Percentiles rank a stretch among this genome's conserved stretches.
Conservation (phyloP, 2,113 vertebrate genomes). For the Paracanthobrama guichenoti region DNA sequence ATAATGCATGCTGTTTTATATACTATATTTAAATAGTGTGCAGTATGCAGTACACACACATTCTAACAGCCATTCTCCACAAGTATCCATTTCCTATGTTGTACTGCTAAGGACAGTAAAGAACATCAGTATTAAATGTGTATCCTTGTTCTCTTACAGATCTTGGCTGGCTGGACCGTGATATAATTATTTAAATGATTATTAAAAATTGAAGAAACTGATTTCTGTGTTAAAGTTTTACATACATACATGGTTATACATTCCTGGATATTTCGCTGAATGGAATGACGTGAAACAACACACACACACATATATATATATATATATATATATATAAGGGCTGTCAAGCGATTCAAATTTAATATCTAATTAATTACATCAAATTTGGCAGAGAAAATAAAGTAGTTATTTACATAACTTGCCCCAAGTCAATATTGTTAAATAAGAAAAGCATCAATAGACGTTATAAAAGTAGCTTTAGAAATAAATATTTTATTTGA, state of each 20-base stretch:
- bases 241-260: background rate
- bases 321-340: too few species aligned
- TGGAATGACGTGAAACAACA: too few species aligned
- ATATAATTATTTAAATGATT: background rate
- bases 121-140: background rate
- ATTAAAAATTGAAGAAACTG: background rate
- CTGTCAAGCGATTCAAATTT: too few species aligned
- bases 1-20: background rate
- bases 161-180: constrained; percentile 42
- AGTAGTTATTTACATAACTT: too few species aligned
- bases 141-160: constrained; percentile 57
- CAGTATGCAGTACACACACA: background rate
- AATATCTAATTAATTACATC: too few species aligned
- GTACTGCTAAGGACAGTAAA: background rate
- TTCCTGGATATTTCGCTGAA: background rate
- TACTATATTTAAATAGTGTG: background rate
- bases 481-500: too few species aligned
- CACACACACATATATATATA: too few species aligned
- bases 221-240: background rate
- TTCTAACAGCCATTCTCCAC: background rate
- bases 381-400: too few species aligned
- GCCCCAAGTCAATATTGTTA: too few species aligned
- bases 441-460: too few species aligned
- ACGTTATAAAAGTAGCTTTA: too few species aligned
- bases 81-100: background rate